Percentiles rank a stretch among this genome's conserved stretches.
These are phyloP conservation scores for Trichonephila clavipes DNA, from an alignment of 1,140 invertebrate species.

Conservation along the genomic window DNA sequence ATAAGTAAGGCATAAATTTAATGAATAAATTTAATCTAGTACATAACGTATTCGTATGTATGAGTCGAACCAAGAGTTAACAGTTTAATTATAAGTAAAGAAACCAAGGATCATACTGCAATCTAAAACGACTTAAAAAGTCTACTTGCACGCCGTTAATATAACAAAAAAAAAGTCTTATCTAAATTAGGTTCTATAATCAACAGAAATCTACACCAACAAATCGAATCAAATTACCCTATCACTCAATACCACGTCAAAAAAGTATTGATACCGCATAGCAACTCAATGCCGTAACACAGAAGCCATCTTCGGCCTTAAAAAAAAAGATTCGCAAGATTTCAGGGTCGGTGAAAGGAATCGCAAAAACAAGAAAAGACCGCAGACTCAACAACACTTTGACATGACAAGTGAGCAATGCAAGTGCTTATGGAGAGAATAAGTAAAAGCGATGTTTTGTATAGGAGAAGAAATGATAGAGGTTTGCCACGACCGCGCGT, in stretches of 20 bases:
- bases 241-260: not conserved
- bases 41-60: too few relatives aligned
- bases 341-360: not conserved
- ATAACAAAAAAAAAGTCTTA: too few relatives aligned
- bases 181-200: too few relatives aligned
- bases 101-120: too few relatives aligned
- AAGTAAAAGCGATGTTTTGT: slow-evolving; percentile 43
- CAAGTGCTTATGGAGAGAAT: not conserved
- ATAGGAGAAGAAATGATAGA: slow-evolving; percentile 40
- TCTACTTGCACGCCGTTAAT: too few relatives aligned
- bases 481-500: not conserved
- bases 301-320: not conserved
- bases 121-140: too few relatives aligned
- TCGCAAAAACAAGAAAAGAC: not conserved
- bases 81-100: too few relatives aligned
- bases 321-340: not conserved
- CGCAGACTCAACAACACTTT: slow-evolving; percentile 58
- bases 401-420: slow-evolving; percentile 48
- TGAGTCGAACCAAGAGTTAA: too few relatives aligned
- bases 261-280: slow-evolving; percentile 32
- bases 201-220: not conserved
- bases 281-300: not conserved
- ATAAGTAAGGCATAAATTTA: too few relatives aligned
- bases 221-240: not conserved
- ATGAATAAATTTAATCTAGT: too few relatives aligned